Percentiles rank a stretch among this genome's conserved stretches.
phyloP scores from a whole-genome alignment of 2,888 invertebrate species.

The Piscicola geometra region DNA sequence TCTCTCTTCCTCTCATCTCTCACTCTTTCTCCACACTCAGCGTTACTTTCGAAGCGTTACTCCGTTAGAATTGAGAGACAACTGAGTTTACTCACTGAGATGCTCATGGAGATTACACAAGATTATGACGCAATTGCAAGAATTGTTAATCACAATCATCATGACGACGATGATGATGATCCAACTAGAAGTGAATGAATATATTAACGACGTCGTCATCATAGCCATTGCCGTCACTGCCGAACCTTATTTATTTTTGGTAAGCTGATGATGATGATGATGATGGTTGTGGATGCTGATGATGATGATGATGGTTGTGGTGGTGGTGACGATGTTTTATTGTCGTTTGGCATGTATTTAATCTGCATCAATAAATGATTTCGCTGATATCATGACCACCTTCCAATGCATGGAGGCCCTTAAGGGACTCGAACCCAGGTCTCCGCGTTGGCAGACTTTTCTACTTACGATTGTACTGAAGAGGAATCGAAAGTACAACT shows the following conservation, averaged over 20 bases:
- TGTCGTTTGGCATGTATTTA: constrained; percentile 12
- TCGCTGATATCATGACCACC: constrained; percentile 4
- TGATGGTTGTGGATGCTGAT: no score
- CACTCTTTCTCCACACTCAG: no score
- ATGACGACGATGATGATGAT: neutral
- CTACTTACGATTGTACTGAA: no score
- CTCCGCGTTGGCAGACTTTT: no score
- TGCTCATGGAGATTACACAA: neutral
- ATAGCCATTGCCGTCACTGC: neutral
- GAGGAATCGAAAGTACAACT: no score
- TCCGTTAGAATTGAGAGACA: neutral
- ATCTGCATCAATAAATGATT: constrained; percentile 14
- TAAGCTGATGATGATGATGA: constrained; percentile 30
- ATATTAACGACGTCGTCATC: neutral
- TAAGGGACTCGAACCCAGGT: no score
- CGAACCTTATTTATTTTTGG: neutral
- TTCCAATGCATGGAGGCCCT: no score
- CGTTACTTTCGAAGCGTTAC: neutral
- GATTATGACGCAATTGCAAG: no score
- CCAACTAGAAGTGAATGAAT: no score
- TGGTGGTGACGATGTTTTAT: neutral
- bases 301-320: neutral
- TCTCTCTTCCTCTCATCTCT: no score
- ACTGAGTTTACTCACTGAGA: neutral
- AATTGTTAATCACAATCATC: neutral